Evolutionary conservation across 2,113 vertebrate genomes (phyloP).

Genomic region (Pelecanoides urinatrix): DNA sequence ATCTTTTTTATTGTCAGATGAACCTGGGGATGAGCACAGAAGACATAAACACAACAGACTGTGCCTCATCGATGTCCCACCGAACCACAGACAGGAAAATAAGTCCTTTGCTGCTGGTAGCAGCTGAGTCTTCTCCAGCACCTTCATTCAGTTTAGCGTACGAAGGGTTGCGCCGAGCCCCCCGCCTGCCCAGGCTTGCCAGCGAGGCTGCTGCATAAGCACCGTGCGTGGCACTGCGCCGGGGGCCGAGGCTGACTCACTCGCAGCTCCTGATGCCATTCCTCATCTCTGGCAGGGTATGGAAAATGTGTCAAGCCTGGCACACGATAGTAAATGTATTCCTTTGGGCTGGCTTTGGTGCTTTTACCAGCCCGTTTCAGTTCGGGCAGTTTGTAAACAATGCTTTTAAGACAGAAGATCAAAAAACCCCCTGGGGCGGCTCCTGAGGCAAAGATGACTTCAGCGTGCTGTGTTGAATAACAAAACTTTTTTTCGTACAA

Average conservation of each 20-base stretch:
- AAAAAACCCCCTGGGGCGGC: not conserved
- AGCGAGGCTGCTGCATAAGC: not conserved
- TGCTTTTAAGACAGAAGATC: not conserved
- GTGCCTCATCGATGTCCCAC: not conserved
- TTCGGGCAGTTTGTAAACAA: not conserved
- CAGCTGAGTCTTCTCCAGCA: not conserved
- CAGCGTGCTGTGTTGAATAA: not conserved
- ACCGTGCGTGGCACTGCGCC: rapidly evolving
- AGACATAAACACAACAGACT: not conserved
- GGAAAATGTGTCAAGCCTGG: not conserved
- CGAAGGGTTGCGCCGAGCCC: rapidly evolving
- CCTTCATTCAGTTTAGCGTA: rapidly evolving
- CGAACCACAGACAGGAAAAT: not conserved
- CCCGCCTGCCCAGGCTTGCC: not conserved
- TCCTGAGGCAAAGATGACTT: not conserved
- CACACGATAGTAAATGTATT: not conserved
- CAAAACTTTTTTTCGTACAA: not conserved
- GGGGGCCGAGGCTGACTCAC: not conserved
- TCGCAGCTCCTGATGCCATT: not conserved
- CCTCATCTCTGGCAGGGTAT: slow-evolving; percentile 14
- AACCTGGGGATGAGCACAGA: not conserved
- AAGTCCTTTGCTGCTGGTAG: not conserved
- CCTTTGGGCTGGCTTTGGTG: not conserved
- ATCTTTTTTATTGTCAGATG: not conserved
- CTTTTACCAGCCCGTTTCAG: not conserved